Evolutionary conservation across 2,888 invertebrate species (phyloP), one percentile per base, ranked within the genome.

Genomic region (Phyto melanocephala): DNA sequence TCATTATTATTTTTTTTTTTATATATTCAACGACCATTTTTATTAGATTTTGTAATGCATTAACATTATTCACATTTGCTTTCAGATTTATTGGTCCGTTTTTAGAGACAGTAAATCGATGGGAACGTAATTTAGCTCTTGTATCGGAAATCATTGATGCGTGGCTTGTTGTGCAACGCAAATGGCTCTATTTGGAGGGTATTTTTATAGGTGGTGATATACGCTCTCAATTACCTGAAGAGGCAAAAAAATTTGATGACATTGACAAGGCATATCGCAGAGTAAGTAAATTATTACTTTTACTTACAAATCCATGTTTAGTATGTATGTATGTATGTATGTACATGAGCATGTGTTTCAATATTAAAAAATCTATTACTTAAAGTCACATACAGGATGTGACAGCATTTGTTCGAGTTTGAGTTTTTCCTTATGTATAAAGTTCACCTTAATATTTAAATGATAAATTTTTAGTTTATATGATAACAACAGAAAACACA

Each of bases 191-290:
- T 88, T 92, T 98, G 84, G 98, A 98, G 89, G 97, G 97, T 0
- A 97, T 98, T 82, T 98, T 98, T 89, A 94, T 97, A 0, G 96
- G 96, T 0, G 96, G 96, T 5, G 98, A 98, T 88, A 97, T 98
- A 84, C 92, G 97, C 63, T 91, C 93, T 0, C 97, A 98, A 88
- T 91, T 98, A 68, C 97, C 97, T 0, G 97, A 97, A 1, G 97
- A 97, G 89, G 97, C 97, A 0, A 95, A 94, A 89, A 96, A 96
- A 90, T 98, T 98, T 90, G 97, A 98, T 88, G 95, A 95, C 82
- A 96, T 98, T 86, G 97, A 98, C 89, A 95, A 93, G 88, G 89
- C 93, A 1, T 98, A 96, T 91, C 93, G 95, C 87, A 94, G 94
- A 92, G 95, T 95, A 86, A 87, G 87, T 83, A 79, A 15, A 72